Conservation (phyloP, 2,113 vertebrate species). For the Microcebus tavaratra region DNA sequence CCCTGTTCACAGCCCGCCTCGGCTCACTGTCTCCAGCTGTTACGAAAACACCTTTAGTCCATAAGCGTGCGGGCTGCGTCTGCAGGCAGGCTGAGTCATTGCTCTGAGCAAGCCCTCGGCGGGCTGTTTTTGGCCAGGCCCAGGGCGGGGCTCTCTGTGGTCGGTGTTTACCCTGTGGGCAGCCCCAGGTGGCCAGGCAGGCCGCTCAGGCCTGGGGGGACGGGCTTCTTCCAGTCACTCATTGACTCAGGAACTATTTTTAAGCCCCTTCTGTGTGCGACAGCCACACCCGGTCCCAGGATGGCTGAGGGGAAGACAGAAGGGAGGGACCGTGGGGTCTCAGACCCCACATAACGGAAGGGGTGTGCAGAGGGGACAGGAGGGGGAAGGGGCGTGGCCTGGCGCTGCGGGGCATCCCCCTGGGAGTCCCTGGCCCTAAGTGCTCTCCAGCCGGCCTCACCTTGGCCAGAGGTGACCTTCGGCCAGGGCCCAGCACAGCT, state of each 20-base stretch:
- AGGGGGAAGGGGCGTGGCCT: not conserved
- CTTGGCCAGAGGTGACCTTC: not conserved
- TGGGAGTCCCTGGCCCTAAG: not conserved
- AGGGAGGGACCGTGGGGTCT: not conserved
- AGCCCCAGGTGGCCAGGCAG: not conserved
- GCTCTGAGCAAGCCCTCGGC: not conserved
- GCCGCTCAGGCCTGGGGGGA: not conserved
- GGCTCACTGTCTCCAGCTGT: not conserved
- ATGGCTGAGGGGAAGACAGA: not conserved
- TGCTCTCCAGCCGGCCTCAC: not conserved
- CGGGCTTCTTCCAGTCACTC: not conserved
- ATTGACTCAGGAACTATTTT: not conserved
- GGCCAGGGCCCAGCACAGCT: not conserved
- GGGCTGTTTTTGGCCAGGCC: not conserved
- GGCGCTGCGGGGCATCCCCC: not conserved
- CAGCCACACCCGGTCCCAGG: not conserved
- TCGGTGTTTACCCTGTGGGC: not conserved
- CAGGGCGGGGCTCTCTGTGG: not conserved
- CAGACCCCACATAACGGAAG: not conserved
- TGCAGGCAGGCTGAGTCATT: conserved; percentile 3
- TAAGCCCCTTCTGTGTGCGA: not conserved
- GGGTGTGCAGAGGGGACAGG: not conserved
- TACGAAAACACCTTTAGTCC: conserved; percentile 56
- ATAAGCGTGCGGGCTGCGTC: not conserved
- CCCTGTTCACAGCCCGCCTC: not conserved